Conservation (phyloP, 1,140 invertebrate species). For the Ceratitis capitata region DNA sequence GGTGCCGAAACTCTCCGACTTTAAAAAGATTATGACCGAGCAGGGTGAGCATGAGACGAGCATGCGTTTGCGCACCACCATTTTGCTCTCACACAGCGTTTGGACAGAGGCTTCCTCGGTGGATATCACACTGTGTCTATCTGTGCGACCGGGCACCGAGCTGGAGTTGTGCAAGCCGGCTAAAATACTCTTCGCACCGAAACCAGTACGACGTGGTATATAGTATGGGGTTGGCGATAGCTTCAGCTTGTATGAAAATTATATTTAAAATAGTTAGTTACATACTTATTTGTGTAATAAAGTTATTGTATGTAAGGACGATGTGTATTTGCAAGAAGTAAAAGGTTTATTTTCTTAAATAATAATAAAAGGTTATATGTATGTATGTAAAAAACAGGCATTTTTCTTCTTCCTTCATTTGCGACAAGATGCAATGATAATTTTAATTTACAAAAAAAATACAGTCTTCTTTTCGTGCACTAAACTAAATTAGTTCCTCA, state of each 20-base stretch:
- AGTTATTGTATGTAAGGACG: not conserved
- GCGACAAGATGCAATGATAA: too few relatives aligned
- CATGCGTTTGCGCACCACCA: constrained; percentile 83
- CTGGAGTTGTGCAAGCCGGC: constrained; percentile 90
- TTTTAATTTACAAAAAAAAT: not conserved
- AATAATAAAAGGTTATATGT: not conserved
- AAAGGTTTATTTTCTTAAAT: not conserved
- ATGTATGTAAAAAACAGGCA: too few relatives aligned
- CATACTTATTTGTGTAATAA: not conserved
- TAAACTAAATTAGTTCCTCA: too few relatives aligned
- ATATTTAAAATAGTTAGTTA: not conserved
- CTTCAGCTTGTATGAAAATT: not conserved
- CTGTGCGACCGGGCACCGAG: constrained; percentile 72
- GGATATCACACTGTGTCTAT: constrained; percentile 84
- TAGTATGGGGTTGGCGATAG: constrained; percentile 61
- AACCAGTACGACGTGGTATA: constrained; percentile 85
- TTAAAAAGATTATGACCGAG: constrained; percentile 68
- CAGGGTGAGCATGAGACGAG: constrained; percentile 67
- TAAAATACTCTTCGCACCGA: constrained; percentile 87
- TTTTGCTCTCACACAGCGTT: constrained; percentile 88
- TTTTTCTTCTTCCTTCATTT: too few relatives aligned
- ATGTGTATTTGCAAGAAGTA: not conserved
- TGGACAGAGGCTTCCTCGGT: constrained; percentile 90
- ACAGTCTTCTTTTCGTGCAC: too few relatives aligned
- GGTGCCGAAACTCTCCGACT: constrained; percentile 77